A percentile compares a stretch with the other conserved stretches of the same genome.
These are phyloP conservation scores for Bellardia bayeri DNA, from an alignment of 2,888 invertebrate genomes.

Conservation along the genomic window DNA sequence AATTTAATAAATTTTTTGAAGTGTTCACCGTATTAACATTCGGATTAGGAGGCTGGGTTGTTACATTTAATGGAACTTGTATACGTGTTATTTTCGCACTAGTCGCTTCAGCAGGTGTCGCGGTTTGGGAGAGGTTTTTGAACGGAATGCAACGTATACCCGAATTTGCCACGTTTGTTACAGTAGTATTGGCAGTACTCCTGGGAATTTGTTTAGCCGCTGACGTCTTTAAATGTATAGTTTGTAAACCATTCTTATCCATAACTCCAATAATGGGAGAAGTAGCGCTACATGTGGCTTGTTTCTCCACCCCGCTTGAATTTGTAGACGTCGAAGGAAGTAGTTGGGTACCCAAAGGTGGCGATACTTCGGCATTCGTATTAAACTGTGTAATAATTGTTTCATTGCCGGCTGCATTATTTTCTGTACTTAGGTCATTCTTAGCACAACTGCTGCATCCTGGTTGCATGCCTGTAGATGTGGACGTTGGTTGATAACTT, in stretches of 20 bases:
- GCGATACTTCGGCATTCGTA: slow-evolving; percentile 23
- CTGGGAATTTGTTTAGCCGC: slow-evolving; percentile 46
- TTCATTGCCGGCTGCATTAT: slow-evolving; percentile 28
- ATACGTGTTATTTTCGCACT: slow-evolving; percentile 62
- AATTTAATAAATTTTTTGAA: slow-evolving; percentile 47
- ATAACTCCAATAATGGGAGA: slow-evolving; percentile 66
- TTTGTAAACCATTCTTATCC: slow-evolving; percentile 67
- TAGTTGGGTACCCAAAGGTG: background rate
- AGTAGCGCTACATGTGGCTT: background rate
- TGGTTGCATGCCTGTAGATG: background rate
- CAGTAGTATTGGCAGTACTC: slow-evolving; percentile 2
- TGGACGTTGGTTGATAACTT: slow-evolving; percentile 48
- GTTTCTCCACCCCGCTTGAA: background rate
- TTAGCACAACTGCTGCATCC: slow-evolving; percentile 15
- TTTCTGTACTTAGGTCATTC: slow-evolving; percentile 12
- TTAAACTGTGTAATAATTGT: slow-evolving; percentile 38
- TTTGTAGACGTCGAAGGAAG: background rate
- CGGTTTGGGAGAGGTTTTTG: slow-evolving; percentile 64
- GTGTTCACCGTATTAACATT: slow-evolving; percentile 24
- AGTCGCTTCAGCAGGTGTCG: slow-evolving; percentile 39
- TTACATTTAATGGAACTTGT: slow-evolving; percentile 44
- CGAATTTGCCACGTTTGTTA: slow-evolving; percentile 28
- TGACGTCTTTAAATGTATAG: slow-evolving; percentile 55
- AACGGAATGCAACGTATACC: slow-evolving; percentile 73
- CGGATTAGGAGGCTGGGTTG: slow-evolving; percentile 12